phyloP scores from a whole-genome alignment of 1,140 invertebrate species.

The Leptinotarsa defecta region DNA sequence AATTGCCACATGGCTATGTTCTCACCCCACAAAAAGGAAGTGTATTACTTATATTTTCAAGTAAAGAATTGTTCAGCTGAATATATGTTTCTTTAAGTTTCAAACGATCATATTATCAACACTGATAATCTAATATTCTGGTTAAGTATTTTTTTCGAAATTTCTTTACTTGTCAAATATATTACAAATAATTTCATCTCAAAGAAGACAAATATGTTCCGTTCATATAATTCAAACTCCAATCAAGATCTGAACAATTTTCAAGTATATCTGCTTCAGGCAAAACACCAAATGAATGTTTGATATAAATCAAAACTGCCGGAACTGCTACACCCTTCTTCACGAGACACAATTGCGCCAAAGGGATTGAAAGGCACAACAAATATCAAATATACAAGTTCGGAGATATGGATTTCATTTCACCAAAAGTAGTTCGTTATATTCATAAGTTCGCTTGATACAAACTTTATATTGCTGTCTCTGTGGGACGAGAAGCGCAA shows the following conservation, averaged over 20 bases:
- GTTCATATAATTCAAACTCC: not conserved
- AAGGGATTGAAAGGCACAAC: slow-evolving; percentile 39
- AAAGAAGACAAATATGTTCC: too few species aligned
- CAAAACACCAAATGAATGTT: not conserved
- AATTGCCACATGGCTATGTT: too few species aligned
- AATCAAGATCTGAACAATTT: not conserved
- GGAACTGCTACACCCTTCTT: slow-evolving; percentile 12
- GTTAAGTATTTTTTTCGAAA: too few species aligned
- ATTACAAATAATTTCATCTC: too few species aligned
- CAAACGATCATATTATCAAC: too few species aligned
- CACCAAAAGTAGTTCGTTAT: slow-evolving; percentile 46
- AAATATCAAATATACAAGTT: slow-evolving; percentile 52
- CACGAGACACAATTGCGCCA: slow-evolving; percentile 37
- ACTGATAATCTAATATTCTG: too few species aligned
- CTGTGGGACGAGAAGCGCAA: slow-evolving; percentile 34
- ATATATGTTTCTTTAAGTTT: too few species aligned
- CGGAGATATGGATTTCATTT: slow-evolving; percentile 49
- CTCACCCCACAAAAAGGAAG: too few species aligned
- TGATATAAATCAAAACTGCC: slow-evolving; percentile 6
- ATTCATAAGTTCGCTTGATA: slow-evolving; percentile 50
- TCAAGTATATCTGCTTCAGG: not conserved
- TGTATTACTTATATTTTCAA: too few species aligned
- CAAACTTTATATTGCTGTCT: slow-evolving; percentile 51
- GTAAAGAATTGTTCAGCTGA: too few species aligned
- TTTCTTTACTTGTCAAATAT: too few species aligned